phyloP scores from a whole-genome alignment of 2,797 vertebrate genomes.

The Notoglanidium macrostoma region DNA sequence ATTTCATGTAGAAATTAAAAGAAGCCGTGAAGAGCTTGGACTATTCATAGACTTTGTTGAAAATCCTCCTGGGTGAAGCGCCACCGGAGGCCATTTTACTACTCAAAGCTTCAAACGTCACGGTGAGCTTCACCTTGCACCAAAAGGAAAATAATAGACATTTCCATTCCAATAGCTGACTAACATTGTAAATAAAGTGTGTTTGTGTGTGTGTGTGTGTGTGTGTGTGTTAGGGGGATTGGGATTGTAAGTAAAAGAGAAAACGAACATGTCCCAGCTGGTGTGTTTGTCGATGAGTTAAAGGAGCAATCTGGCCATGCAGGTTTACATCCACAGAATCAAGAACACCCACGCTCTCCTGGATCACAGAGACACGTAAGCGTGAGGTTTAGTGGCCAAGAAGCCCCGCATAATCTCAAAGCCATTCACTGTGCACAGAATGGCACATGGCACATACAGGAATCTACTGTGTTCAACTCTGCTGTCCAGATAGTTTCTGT shows the following conservation, averaged over 20 bases:
- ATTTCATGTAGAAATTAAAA: not conserved
- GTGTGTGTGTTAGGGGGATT: too few relatives aligned
- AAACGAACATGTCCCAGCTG: slow-evolving; percentile 19
- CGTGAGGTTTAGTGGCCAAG: not conserved
- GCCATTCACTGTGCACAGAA: not conserved
- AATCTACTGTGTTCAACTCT: not conserved
- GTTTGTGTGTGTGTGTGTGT: not conserved
- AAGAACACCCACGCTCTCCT: not conserved
- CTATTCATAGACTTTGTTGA: not conserved
- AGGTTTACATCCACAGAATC: slow-evolving; percentile 14
- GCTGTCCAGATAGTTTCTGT: not conserved
- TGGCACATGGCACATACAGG: not conserved
- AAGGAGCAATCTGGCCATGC: slow-evolving; percentile 2
- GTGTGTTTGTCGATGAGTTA: not conserved
- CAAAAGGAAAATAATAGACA: not conserved
- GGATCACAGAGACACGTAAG: not conserved
- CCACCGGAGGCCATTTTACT: not conserved
- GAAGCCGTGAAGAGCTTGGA: not conserved
- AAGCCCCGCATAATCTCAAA: not conserved
- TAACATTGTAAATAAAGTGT: not conserved
- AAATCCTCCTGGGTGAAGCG: not conserved
- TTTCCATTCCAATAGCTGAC: not conserved
- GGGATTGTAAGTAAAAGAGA: not conserved
- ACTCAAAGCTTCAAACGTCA: not conserved
- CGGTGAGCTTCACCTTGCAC: not conserved